Evolutionary conservation across 2,113 vertebrate species (phyloP).

Genomic region (Hylia prasina): DNA sequence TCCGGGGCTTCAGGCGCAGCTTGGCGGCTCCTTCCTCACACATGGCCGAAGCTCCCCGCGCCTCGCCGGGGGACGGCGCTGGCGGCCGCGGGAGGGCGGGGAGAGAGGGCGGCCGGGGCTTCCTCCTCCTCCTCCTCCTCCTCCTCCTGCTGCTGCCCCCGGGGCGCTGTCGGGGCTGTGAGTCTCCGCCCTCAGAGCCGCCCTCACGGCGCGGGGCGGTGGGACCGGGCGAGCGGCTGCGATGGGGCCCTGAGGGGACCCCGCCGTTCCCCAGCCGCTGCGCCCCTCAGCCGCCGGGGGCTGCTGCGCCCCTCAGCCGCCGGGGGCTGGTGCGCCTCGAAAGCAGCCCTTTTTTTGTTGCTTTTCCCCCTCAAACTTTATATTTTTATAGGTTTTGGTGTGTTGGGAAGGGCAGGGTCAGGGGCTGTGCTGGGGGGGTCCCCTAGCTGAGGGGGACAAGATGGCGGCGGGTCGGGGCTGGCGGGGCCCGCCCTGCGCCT

Average conservation of each 20-base stretch:
- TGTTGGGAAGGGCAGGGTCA: accelerated
- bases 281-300: accelerated
- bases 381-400: neutral
- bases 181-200: neutral
- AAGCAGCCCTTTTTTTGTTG: too few relatives aligned
- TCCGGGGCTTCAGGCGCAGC: constrained; percentile 54
- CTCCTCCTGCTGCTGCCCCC: neutral
- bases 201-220: neutral
- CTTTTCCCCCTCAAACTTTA: accelerated
- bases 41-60: neutral
- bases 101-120: accelerated
- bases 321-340: accelerated
- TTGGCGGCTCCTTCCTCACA: constrained; percentile 22
- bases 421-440: neutral
- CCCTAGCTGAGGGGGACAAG: neutral
- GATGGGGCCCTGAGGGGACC: accelerated
- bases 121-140: neutral
- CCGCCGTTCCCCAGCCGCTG: accelerated
- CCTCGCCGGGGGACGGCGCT: neutral
- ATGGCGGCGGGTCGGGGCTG: neutral
- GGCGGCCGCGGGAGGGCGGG: neutral
- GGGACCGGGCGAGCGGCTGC: accelerated
- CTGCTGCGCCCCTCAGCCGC: accelerated
- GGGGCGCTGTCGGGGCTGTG: neutral
- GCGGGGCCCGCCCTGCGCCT: accelerated